Evolutionary conservation across 2,888 invertebrate species (phyloP), one percentile per base, ranked within the genome.

Genomic region (Allolobophora icterica): DNA sequence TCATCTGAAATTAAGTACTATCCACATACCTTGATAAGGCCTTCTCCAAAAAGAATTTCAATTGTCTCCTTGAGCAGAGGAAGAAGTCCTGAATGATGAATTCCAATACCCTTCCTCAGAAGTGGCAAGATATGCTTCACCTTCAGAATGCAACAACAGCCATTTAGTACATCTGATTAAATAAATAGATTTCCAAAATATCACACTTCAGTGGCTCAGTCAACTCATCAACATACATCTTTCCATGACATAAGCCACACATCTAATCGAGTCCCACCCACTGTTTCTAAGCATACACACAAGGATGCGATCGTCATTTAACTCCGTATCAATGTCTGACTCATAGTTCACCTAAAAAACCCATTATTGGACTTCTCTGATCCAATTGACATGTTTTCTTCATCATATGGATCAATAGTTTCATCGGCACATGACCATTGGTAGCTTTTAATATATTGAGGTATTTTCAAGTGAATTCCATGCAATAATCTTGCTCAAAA

Each of bases 1-100:
- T 71, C 30, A 71, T 0, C 71, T 71, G 30, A 71, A 71, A n/a
- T 71, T 71, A n/a, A 71, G 0, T n/a, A n/a, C n/a, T n/a, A 71
- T n/a, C 71, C 8, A 58, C 34, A 35, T 90, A 96, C 96, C 96
- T 99, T 99, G 87, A 99, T 97, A 91, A 99, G 96, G 4, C 99
- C 99, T 95, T 99, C 98, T 0, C 98, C 98, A 94, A 99, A 99
- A 58, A 99, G 96, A 94, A 99, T 99, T 96, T 99, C 99, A 91
- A 99, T 98, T 0, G 99, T 99, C 96, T 99, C 99, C 95, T 99
- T 99, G 89, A 99, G 96, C 93, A 99, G 98, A 0, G 99, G 99
- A 94, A 99, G 96, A 84, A 99, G 96, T 89, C 97, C 96, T 92
- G 95, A 95, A 90, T 99, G 99, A 97, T 99, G 99, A 93, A 99